Conservation (phyloP, 2,113 vertebrate genomes). For the Eulacestoma nigropectus region DNA sequence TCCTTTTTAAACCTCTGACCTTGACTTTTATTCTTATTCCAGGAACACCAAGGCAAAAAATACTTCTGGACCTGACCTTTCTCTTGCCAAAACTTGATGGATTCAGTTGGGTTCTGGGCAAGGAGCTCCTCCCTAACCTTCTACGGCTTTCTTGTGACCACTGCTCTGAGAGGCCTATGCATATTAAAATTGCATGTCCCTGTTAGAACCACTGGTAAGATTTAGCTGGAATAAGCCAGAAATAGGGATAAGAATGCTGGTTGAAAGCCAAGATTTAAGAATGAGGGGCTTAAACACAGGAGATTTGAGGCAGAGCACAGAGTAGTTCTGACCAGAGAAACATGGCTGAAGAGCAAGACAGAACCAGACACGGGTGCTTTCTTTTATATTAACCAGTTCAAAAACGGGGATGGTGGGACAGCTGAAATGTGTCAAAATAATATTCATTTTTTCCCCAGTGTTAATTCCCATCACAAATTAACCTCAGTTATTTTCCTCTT, state of each 20-base stretch:
- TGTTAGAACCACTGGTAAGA: not conserved
- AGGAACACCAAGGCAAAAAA: not conserved
- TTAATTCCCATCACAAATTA: slow-evolving; percentile 18
- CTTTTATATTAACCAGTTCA: not conserved
- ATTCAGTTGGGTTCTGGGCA: not conserved
- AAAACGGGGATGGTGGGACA: not conserved
- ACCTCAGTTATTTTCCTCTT: not conserved
- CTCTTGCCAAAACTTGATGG: not conserved
- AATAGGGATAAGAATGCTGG: not conserved
- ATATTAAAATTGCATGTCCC: not conserved
- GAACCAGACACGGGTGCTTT: not conserved
- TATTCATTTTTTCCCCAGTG: not conserved
- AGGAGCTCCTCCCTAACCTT: not conserved
- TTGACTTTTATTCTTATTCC: not conserved
- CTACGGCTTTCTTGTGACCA: not conserved
- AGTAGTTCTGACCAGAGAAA: not conserved
- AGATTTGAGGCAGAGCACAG: not conserved
- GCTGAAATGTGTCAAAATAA: not conserved
- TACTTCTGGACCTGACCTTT: not conserved
- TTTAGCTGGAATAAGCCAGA: not conserved
- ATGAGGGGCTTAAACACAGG: not conserved
- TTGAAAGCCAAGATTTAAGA: not conserved
- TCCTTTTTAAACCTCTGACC: not conserved
- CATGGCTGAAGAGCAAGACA: not conserved
- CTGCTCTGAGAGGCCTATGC: not conserved